Base-by-base conservation (phyloP, 2,797 vertebrate species). In the Heterohyrax brucei region DNA sequence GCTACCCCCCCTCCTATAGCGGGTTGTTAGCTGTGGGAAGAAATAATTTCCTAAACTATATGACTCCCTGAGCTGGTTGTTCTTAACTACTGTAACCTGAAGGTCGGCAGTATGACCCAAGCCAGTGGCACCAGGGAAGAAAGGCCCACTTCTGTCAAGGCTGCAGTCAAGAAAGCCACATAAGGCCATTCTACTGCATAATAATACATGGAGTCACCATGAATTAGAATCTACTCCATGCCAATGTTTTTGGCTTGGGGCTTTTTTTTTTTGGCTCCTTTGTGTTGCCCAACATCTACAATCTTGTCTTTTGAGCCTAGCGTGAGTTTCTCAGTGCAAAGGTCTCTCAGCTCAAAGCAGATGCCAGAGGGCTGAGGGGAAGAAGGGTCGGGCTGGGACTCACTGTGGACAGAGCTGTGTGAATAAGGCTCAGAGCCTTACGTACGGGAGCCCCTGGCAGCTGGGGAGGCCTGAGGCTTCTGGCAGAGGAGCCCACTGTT, bases 201-300 rank as follows among this genome's bases (percentile, higher is more conserved):
- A 21, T 39, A 21, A 21, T 33, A 73, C 16, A 39, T 72, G 70
- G 8, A 33, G 18, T 22, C 3, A 4, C 6, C 14, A 39, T 18
- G 68, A 21, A 64, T 26, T 64, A 64, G 22, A 64, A 64, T 64
- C 66, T 30, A 33, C 68, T 2, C 14, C 6, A 8, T 14, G 14
- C 30, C 66, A n/a, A 21, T 72, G 70, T 72, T 39, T 72, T 30
- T 12, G 2, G 39, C 3, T 39, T 39, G 39, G 39, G 39, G 39
- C 28, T 28, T 64, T 7, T 66, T 26, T 12, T 66, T 66, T 53
- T 53, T 53, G 72, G 44, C 7, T 75, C 59, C 64, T 44, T 26
- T 10, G n/a, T 4, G 0, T 1, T 16, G 39, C 16, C 53, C 76
- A 30, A 2, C 6, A 2, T 50, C 18, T 0, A 0, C 4, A 30